Base-by-base conservation (phyloP, 2,888 invertebrate species). In the Criorhina ranunculi region DNA sequence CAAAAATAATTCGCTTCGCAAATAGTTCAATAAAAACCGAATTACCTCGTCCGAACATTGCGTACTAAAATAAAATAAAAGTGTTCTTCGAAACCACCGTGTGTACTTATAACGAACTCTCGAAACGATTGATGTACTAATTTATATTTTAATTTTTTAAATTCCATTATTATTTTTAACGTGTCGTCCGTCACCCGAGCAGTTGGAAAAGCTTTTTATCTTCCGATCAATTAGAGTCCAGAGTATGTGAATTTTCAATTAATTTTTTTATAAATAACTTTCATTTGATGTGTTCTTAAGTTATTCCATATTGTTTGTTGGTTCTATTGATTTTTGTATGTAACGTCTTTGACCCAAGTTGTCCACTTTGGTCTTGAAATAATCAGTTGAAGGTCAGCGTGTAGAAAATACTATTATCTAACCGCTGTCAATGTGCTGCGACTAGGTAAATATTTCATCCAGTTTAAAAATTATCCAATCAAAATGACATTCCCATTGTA, bases 331-430 rank as follows among this genome's bases (percentile, higher is more conserved):
- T 79, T 73, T n/a, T 49, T 40, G 17, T 51, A 42, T 19, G 11
- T 15, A 8, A 9, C 9, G 42, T 8, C n/a, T 5, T 33, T 15
- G 31, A 24, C 1, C 24, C 24, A 24, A 11, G 11, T 12, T 57
- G 17, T 64, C 31, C 2, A 55, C 35, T 64, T 62, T 80, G 82
- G 82, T 67, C 72, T 72, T 83, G 66, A 60, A 44, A 73, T 33
- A 17, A 17, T 66, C 64, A 59, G 24, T 9, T 51, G 70, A 83
- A 83, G 82, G 82, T 83, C 78, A 72, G 72, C 37, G 17, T 46
- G 37, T 44, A 19, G 17, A 37, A 15, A 31, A 17, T 11, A 7
- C 51, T 67, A 66, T 82, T 82, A 83, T 62, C 82, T 83, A 83
- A 83, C 78, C 60, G 40, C 5, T 42, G 37, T n/a, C 55, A 9